Evolutionary conservation across 2,797 vertebrate species (phyloP).

Genomic region (Cossypha polioptera): DNA sequence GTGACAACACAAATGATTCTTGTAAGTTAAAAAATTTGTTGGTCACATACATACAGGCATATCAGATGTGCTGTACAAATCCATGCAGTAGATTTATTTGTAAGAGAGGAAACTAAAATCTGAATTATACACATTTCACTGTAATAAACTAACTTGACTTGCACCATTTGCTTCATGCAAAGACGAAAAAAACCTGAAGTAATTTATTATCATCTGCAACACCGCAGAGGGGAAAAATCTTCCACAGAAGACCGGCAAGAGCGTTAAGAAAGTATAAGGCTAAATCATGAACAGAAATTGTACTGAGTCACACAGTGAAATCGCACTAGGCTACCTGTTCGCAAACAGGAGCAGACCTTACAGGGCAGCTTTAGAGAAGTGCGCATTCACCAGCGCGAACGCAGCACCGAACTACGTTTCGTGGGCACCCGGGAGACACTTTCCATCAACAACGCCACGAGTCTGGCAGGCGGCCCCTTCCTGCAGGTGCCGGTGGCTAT

Average conservation of each 20-base stretch:
- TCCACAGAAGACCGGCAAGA: not conserved
- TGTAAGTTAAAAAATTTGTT: not conserved
- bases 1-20: not conserved
- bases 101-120: not conserved
- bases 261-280: rapidly evolving
- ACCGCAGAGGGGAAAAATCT: rapidly evolving
- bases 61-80: not conserved
- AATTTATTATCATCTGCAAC: not conserved
- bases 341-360: not conserved
- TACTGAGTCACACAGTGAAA: not conserved
- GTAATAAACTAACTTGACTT: not conserved
- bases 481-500: not conserved
- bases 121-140: rapidly evolving
- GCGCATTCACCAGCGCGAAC: rapidly evolving
- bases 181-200: not conserved
- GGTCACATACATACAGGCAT: rapidly evolving
- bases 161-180: rapidly evolving
- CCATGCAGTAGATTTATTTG: rapidly evolving
- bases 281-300: rapidly evolving
- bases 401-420: rapidly evolving
- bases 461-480: not conserved
- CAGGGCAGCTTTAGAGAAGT: rapidly evolving
- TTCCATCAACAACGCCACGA: rapidly evolving
- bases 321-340: rapidly evolving
- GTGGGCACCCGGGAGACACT: rapidly evolving